These are phyloP conservation scores for Psittacus erithacus DNA, from an alignment of 2,113 vertebrate species.

Conservation along the genomic window DNA sequence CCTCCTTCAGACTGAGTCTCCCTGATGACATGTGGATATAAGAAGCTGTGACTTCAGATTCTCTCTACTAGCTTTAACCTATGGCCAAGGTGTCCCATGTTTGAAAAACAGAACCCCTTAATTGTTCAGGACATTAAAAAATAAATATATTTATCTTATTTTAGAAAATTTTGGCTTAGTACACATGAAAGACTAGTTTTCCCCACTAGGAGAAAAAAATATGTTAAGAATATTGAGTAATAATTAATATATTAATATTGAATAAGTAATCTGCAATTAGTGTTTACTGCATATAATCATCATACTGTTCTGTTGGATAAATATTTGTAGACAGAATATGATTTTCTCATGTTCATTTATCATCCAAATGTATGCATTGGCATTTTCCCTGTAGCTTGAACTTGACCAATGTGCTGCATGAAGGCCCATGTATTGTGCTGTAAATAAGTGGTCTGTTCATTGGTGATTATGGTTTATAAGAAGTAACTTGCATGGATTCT, in stretches of 20 bases:
- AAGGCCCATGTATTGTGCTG: neutral
- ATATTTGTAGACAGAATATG: neutral
- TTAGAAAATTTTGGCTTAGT: neutral
- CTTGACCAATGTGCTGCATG: neutral
- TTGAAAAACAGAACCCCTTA: neutral
- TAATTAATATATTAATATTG: neutral
- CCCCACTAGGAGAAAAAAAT: neutral
- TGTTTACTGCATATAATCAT: neutral
- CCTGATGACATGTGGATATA: too few species aligned
- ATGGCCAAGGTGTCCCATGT: neutral
- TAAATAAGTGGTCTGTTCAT: neutral
- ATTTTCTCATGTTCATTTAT: neutral
- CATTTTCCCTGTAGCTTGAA: neutral
- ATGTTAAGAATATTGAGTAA: neutral
- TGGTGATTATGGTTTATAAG: neutral
- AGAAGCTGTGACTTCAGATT: neutral
- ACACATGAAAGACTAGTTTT: neutral
- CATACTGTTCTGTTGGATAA: neutral
- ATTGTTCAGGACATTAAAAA: neutral
- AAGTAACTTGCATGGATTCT: neutral
- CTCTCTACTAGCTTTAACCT: neutral
- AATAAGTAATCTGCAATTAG: neutral
- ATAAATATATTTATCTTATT: neutral
- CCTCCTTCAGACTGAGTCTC: neutral
- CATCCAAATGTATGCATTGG: neutral